Base-by-base conservation (phyloP, 2,113 vertebrate genomes). In the Coreoperca whiteheadi region DNA sequence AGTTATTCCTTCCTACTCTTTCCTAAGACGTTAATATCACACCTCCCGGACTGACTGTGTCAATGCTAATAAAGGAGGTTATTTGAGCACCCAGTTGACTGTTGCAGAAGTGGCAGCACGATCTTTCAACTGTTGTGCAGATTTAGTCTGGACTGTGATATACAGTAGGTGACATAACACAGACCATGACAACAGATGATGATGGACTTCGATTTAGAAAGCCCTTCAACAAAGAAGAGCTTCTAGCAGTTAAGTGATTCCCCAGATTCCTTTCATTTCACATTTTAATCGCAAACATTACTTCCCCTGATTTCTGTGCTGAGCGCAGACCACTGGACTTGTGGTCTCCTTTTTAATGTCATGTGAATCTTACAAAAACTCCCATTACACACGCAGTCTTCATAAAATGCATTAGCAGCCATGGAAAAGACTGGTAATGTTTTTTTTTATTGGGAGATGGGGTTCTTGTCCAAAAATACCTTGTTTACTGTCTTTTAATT, bases 361-460 rank as follows among this genome's bases (percentile, higher is more conserved):
- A 50, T 51, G 74, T 78, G 46, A 81, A 46, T 71, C 51, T 46
- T 54, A 71, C 11, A 74, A 50, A 74, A 72, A 46, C 37, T 74
- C 77, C 72, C 67, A 83, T 81, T 80, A 43, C 86, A 85, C 81
- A 85, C 37, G 15, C 71, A 81, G 74, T 88, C 83, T 86, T 73
- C 60, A 83, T 87, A 57, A 54, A 83, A 70, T 54, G 32, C 63
- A 11, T 30, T 18, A 63, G 65, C 77, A 78, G 74, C 81, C 65
- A n/a, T 83, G 90, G 91, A 94, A 92, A 93, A 82, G 51, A 78
- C 67, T 79, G 61, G 87, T 90, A 89, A 93, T 75, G 86, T 70
- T 79, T 91, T 93, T 70, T 79, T 91, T 93, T 82, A 74, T 71
- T 74, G 56, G 74, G 63, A 80, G 84, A 81, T 85, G 53, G 73